Conservation (phyloP, 2,797 vertebrate genomes). For the Protonibea diacanthus region DNA sequence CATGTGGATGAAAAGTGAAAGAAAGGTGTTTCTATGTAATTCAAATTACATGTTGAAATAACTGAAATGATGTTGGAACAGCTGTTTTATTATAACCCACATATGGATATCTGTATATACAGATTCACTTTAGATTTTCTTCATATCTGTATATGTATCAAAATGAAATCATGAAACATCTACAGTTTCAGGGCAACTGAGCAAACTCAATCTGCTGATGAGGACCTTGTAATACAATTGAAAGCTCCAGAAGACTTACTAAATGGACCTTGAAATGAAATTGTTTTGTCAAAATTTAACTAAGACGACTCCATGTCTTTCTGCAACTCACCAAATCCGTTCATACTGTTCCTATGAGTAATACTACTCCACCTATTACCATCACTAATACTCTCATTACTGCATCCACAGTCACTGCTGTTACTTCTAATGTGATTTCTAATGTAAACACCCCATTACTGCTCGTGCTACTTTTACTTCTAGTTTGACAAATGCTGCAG, state of each 20-base stretch:
- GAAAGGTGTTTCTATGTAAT: background rate
- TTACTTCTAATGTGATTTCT: background rate
- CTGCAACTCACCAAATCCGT: background rate
- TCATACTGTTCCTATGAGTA: background rate
- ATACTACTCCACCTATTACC: background rate
- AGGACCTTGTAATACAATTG: background rate
- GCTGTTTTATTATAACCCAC: background rate
- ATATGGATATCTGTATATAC: too few species aligned
- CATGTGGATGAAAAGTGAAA: background rate
- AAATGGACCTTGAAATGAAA: slow-evolving; percentile 6
- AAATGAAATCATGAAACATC: background rate
- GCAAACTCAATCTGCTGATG: background rate
- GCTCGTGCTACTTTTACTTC: background rate
- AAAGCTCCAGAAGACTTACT: background rate
- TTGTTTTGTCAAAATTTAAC: background rate
- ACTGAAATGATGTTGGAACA: background rate
- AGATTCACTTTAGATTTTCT: background rate
- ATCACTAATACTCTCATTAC: background rate
- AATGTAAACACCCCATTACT: background rate
- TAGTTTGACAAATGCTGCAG: background rate
- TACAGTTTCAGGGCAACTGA: too few species aligned
- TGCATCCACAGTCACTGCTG: background rate
- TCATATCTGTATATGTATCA: too few species aligned
- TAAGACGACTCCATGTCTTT: background rate
- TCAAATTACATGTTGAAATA: background rate